Percentiles rank a stretch among this genome's conserved stretches.
Conservation (phyloP, 2,888 invertebrate species). For the Caenorhabditis macrosperma region DNA sequence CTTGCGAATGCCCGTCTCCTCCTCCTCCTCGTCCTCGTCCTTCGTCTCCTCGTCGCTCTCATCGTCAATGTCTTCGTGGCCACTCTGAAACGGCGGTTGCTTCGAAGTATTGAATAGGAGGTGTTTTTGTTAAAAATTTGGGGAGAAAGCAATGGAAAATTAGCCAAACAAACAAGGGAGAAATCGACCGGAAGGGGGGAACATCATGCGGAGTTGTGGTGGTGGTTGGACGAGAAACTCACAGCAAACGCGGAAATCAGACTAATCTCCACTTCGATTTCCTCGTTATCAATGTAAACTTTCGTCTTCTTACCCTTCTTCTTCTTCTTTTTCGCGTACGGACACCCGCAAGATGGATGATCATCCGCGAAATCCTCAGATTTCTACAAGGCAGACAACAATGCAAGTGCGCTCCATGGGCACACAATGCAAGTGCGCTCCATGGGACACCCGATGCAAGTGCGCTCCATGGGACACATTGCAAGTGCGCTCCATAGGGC, state of each 20-base stretch:
- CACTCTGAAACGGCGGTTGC: slow-evolving; percentile 61
- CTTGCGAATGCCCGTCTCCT: slow-evolving; percentile 71
- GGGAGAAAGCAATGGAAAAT: slow-evolving; percentile 11
- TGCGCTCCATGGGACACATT: slow-evolving; percentile 13
- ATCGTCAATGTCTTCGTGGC: slow-evolving; percentile 68
- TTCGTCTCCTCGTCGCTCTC: slow-evolving; percentile 66
- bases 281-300: slow-evolving; percentile 42
- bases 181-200: neutral
- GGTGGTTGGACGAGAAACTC: too few relatives aligned
- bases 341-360: slow-evolving; percentile 13
- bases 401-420: slow-evolving; percentile 19
- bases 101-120: too few relatives aligned
- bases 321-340: slow-evolving; percentile 14
- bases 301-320: slow-evolving; percentile 5
- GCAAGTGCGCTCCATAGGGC: slow-evolving; percentile 24
- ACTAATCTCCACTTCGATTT: slow-evolving; percentile 36
- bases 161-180: slow-evolving; percentile 4
- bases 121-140: slow-evolving; percentile 5
- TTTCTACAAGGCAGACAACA: slow-evolving; percentile 8
- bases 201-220: too few relatives aligned
- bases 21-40: slow-evolving; percentile 72
- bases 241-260: slow-evolving; percentile 50
- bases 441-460: slow-evolving; percentile 19
- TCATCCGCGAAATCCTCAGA: neutral
- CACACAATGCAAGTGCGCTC: slow-evolving; percentile 18